phyloP scores from a whole-genome alignment of 2,113 vertebrate genomes.

The Machaerirhynchus nigripectus region DNA sequence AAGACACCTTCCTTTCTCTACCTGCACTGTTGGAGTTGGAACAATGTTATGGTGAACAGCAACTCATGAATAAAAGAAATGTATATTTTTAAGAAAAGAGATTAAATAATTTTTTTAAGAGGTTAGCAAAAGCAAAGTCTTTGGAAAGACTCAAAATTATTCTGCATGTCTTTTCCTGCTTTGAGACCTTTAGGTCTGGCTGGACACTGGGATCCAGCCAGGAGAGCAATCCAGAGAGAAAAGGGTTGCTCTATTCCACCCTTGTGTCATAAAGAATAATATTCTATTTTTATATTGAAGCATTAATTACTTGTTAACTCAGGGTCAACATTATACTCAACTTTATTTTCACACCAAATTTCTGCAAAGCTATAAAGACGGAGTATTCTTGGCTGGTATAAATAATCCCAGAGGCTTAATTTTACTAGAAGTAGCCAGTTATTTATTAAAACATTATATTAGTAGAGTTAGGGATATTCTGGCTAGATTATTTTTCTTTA shows the following conservation, averaged over 20 bases:
- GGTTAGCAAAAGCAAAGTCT: not conserved
- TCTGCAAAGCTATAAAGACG: constrained; percentile 65
- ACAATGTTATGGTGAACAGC: not conserved
- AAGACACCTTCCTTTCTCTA: not conserved
- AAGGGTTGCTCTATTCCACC: constrained; percentile 44
- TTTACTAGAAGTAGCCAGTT: constrained; percentile 77
- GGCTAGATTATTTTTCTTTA: constrained; percentile 64
- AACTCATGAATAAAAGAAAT: constrained; percentile 28
- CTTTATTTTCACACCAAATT: constrained; percentile 72
- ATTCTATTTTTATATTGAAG: constrained; percentile 77
- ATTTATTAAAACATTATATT: constrained; percentile 81
- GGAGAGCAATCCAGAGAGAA: constrained; percentile 11
- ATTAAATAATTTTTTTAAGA: constrained; percentile 39
- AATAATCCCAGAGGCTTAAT: constrained; percentile 70
- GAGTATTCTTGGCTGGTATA: constrained; percentile 69
- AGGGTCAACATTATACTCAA: constrained; percentile 72
- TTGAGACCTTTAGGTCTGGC: constrained; percentile 37
- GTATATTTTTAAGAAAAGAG: constrained; percentile 36
- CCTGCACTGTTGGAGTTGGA: not conserved
- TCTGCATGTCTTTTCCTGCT: constrained; percentile 56
- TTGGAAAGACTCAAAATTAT: constrained; percentile 33
- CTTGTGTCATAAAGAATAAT: constrained; percentile 63
- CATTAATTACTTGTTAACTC: constrained; percentile 77
- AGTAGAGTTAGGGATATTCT: constrained; percentile 73
- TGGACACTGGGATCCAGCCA: not conserved